A percentile compares a stretch with the other conserved stretches of the same genome.
Conservation (phyloP, 2,888 invertebrate species). For the Pogonocherus hispidulus region DNA sequence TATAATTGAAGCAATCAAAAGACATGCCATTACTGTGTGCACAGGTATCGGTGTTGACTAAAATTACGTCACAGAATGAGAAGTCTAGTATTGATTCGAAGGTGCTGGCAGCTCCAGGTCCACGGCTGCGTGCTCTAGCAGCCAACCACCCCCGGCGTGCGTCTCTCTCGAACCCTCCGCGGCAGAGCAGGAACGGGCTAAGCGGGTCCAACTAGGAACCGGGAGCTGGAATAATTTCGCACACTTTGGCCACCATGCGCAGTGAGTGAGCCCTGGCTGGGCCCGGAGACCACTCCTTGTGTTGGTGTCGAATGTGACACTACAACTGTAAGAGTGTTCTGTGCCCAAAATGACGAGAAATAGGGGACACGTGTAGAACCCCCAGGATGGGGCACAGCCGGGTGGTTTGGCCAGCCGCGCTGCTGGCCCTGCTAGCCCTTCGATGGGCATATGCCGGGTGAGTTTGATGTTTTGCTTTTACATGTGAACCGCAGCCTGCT, state of each 20-base stretch:
- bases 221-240: conserved; percentile 65
- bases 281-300: conserved; percentile 68
- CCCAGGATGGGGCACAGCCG: conserved; percentile 70
- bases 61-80: conserved; percentile 65
- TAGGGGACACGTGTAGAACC: conserved; percentile 70
- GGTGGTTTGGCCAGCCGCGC: conserved; percentile 70
- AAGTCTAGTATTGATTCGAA: conserved; percentile 66
- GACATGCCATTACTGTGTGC: conserved; percentile 43
- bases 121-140: conserved; percentile 66
- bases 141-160: conserved; percentile 61
- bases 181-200: conserved; percentile 34
- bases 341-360: conserved; percentile 59
- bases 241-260: conserved; percentile 64
- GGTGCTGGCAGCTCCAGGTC: conserved; percentile 70
- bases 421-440: conserved; percentile 72
- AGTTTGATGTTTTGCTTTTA: conserved; percentile 57
- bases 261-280: conserved; percentile 62
- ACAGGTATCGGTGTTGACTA: conserved; percentile 64
- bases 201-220: conserved; percentile 36
- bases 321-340: conserved; percentile 64
- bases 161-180: conserved; percentile 36
- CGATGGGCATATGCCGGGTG: conserved; percentile 69
- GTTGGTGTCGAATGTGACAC: conserved; percentile 66
- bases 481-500: neutral
- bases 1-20: conserved; percentile 39